Evolutionary conservation across 2,888 invertebrate genomes (phyloP).

Genomic region (Gasteruption jaculator): DNA sequence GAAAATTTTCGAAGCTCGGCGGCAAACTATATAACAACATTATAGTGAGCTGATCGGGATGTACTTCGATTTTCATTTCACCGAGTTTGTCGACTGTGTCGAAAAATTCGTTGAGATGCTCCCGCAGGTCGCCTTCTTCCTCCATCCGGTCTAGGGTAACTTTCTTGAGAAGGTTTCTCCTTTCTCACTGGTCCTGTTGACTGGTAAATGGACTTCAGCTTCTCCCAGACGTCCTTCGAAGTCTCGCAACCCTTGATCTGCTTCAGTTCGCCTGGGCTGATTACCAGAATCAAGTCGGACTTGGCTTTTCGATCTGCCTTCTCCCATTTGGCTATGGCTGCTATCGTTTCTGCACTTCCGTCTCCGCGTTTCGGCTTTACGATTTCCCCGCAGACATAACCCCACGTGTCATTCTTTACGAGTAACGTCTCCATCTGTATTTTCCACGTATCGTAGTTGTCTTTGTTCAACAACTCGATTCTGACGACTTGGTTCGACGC

Average conservation of each 20-base stretch:
- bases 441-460: slow-evolving; percentile 26
- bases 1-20: slow-evolving; percentile 15
- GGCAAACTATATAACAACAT: slow-evolving; percentile 21
- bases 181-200: slow-evolving; percentile 46
- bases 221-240: slow-evolving; percentile 42
- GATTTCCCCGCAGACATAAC: slow-evolving; percentile 23
- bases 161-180: slow-evolving; percentile 45
- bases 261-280: slow-evolving; percentile 25
- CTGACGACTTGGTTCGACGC: slow-evolving; percentile 9
- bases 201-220: slow-evolving; percentile 38
- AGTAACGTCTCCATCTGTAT: slow-evolving; percentile 25
- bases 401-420: slow-evolving; percentile 26
- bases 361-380: slow-evolving; percentile 9
- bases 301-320: slow-evolving; percentile 23
- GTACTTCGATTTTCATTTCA: too few species aligned
- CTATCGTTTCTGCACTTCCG: slow-evolving; percentile 7
- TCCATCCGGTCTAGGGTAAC: too few species aligned
- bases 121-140: too few species aligned
- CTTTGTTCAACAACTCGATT: slow-evolving; percentile 18
- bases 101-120: too few species aligned
- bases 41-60: slow-evolving; percentile 12
- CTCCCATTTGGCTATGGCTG: slow-evolving; percentile 15
- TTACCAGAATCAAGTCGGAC: slow-evolving; percentile 24
- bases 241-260: slow-evolving; percentile 29
- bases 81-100: too few species aligned